phyloP scores from a whole-genome alignment of 2,113 vertebrate genomes.

The Burhinus oedicnemus region DNA sequence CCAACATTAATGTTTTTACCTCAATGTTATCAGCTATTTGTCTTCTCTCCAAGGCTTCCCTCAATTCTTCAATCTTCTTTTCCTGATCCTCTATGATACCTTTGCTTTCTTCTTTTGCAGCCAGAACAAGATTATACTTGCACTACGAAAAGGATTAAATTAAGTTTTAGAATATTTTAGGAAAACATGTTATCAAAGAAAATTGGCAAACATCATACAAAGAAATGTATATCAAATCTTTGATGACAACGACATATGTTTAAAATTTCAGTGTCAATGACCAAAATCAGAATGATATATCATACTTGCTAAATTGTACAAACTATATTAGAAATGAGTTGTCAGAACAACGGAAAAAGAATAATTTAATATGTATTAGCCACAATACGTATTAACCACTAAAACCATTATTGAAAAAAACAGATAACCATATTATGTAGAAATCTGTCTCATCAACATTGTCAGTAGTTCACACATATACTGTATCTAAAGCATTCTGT shows the following conservation, averaged over 20 bases:
- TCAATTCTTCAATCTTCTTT: conserved; percentile 81
- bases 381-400: neutral
- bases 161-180: neutral
- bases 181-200: neutral
- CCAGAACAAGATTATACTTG: conserved; percentile 81
- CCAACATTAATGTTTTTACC: conserved; percentile 66
- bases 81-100: conserved; percentile 75
- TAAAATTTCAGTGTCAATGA: neutral
- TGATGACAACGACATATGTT: neutral
- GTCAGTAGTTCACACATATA: neutral
- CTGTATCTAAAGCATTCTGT: neutral
- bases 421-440: neutral
- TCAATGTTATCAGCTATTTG: conserved; percentile 86
- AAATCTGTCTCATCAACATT: neutral
- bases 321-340: neutral
- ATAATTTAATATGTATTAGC: neutral
- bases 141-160: conserved; percentile 68
- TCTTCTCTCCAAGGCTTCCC: conserved; percentile 79
- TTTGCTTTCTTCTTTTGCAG: conserved; percentile 81
- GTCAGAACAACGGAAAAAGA: neutral
- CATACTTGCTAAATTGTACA: neutral
- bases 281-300: neutral
- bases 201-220: neutral
- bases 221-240: neutral
- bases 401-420: neutral